These are phyloP conservation scores for Ochotona princeps DNA, from an alignment of 2,113 vertebrate species.

Conservation along the genomic window DNA sequence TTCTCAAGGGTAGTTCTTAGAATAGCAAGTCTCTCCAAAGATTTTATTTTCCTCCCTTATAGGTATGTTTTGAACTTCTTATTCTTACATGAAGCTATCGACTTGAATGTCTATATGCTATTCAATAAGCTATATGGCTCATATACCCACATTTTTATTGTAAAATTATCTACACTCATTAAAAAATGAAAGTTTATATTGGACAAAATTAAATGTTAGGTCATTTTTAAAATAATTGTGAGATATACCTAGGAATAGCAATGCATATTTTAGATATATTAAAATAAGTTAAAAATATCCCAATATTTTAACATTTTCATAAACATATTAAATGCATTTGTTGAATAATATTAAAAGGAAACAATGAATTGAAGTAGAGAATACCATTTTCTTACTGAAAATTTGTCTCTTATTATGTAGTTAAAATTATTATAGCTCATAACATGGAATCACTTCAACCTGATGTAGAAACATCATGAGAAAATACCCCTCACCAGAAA, in stretches of 20 bases:
- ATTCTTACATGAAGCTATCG: not conserved
- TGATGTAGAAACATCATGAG: not conserved
- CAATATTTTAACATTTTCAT: not conserved
- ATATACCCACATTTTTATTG: not conserved
- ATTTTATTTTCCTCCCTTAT: not conserved
- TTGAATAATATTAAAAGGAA: not conserved
- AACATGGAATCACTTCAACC: not conserved
- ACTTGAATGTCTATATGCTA: not conserved
- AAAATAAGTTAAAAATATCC: not conserved
- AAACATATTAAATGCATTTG: not conserved
- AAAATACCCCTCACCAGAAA: not conserved
- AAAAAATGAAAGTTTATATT: conserved; percentile 15
- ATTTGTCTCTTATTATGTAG: not conserved
- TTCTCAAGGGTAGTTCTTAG: not conserved
- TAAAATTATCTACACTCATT: not conserved
- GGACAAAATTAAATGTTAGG: not conserved
- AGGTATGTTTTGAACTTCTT: conserved; percentile 26
- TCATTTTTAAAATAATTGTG: not conserved
- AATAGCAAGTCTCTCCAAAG: not conserved
- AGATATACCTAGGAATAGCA: not conserved
- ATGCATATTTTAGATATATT: not conserved
- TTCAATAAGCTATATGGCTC: not conserved
- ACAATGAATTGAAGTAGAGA: not conserved
- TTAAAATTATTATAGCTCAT: not conserved
- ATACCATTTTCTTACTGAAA: not conserved